Evolutionary conservation across 2,888 invertebrate genomes (phyloP).

Genomic region (Agapostemon virescens): DNA sequence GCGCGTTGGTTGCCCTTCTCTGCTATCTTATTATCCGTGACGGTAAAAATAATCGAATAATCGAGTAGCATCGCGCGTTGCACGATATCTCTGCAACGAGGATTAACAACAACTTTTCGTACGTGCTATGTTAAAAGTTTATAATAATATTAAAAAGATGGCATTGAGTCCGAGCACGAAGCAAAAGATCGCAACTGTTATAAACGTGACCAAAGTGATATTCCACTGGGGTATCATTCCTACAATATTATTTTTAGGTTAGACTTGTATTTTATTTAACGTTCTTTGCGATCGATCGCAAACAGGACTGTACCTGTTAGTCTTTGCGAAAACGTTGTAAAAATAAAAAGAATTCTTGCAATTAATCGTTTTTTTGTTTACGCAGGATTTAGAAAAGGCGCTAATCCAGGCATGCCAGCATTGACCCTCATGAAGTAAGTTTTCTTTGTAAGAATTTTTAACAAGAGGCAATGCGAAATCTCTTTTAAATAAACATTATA

Average conservation of each 20-base stretch:
- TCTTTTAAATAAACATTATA: background rate
- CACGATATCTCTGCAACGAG: background rate
- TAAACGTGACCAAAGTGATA: slow-evolving; percentile 83
- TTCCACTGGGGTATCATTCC: slow-evolving; percentile 89
- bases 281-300: background rate
- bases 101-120: background rate
- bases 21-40: background rate
- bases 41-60: slow-evolving; percentile 16
- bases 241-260: slow-evolving; percentile 86
- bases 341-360: slow-evolving; percentile 22
- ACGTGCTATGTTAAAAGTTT: background rate
- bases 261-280: slow-evolving; percentile 59
- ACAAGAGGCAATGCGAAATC: background rate
- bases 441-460: too few species aligned
- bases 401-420: slow-evolving; percentile 87
- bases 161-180: slow-evolving; percentile 82
- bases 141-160: slow-evolving; percentile 66
- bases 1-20: background rate
- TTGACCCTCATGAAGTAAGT: slow-evolving; percentile 82
- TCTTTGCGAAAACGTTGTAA: background rate
- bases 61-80: background rate
- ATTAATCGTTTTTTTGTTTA: slow-evolving; percentile 46
- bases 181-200: slow-evolving; percentile 84
- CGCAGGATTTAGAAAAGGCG: slow-evolving; percentile 85
- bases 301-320: background rate